Evolutionary conservation across 2,113 vertebrate genomes (phyloP), one percentile per base, ranked within the genome.

Genomic region (Neofelis nebulosa): DNA sequence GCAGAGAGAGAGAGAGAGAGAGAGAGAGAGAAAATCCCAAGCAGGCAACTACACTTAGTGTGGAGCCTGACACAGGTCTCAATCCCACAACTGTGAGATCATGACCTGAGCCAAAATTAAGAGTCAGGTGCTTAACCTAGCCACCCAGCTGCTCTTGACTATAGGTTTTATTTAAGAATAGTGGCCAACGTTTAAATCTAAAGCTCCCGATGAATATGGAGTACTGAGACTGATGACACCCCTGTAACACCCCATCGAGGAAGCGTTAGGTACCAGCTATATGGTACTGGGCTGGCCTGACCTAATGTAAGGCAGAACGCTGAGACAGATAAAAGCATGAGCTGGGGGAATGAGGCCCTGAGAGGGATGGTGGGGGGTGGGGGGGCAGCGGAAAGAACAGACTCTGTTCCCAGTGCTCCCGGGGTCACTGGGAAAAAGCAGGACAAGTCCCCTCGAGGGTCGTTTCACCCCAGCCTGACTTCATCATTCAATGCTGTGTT

Each of bases 211-310:
- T 80, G 83, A 83, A 10, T 11, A 0, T 52, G 41, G 27, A 11
- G 1, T 13, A 31, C 36, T 52, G 65, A 10, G 4, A 4, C 27
- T 38, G 4, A 33, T 31, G 21, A 52, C 5, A 3, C 55, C 7
- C 8, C 36, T 19, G 6, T 9, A 63, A 45, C 27, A 27, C 6
- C 12, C 4, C 8, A 5, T 14, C 18, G 13, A 1, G n/a, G 10
- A 5, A 25, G 16, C 25, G 10, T 91, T n/a, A 36, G 21, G 21
- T 79, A 52, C 45, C 41, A 73, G 11, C 55, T 68, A 18, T 11
- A 4, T 18, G 50, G 11, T 41, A 13, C 31, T 45, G 65, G 48
- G 2, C 27, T 16, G 10, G 21, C 14, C 41, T 38, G 57, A 38
- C 13, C 27, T 36, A 10, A 74, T 27, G 23, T n/a, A 52, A 90